Base-by-base conservation (phyloP, 2,113 vertebrate genomes). In the Meles meles region DNA sequence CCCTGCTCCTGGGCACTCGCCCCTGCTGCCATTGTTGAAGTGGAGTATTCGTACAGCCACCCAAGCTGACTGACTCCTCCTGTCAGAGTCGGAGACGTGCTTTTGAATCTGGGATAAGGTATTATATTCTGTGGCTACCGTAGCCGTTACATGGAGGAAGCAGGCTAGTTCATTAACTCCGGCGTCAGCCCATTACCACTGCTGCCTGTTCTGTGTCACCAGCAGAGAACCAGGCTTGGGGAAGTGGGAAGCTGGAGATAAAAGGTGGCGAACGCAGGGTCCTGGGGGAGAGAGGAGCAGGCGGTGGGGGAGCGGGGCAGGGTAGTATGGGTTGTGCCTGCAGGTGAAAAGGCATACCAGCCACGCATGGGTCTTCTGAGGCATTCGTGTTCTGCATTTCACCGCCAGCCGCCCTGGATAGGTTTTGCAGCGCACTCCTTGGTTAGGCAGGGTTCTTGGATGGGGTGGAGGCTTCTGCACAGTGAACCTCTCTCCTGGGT, bases 351-450 rank as follows among this genome's bases (percentile, higher is more conserved):
- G 9, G 13, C 17, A 11, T 55, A n/a, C 17, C 14, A 5, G 9
- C 57, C 29, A 29, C 21, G 4, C 18, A 4, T 2, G 8, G 31
- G 8, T 31, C 15, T 65, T 49, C 93, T 61, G 15, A 61, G 72
- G 63, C 39, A 8, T 29, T 34, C 0, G 3, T 67, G n/a, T 31
- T 5, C 27, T 39, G 8, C 17, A 5, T 31, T 39, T 34, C 47
- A 7, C 23, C 13, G 15, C 27, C 7, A 8, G 31, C n/a, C 20
- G 8, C 2, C 0, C 52, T 44, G 27, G 21, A 5, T 11, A 2
- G 18, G 6, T 15, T 74, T 14, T 25, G 21, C 80, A 17, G 79
- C 21, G 5, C 31, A 2, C 71, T 47, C 37, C 3, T 10, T 1
- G 7, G 27, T 42, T 67, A 2, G 18, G 42, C 3, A 0, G 29